A percentile compares a stretch with the other conserved stretches of the same genome.
These are phyloP conservation scores for Oconnorella tubifera DNA, from an alignment of 2,888 invertebrate genomes.

Conservation along the genomic window DNA sequence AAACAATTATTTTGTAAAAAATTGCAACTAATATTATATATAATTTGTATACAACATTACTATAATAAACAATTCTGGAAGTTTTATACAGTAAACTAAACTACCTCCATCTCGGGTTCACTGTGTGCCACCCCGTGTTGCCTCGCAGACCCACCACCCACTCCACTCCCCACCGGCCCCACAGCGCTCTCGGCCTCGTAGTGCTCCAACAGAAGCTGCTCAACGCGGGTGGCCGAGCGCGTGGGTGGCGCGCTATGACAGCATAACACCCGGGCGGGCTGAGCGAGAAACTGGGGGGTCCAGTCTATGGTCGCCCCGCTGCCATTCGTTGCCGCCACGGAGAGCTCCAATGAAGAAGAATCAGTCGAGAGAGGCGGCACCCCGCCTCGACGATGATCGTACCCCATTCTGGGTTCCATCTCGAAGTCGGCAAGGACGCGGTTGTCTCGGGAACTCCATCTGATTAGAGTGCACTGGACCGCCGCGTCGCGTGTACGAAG, in stretches of 20 bases:
- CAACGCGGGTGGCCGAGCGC: background rate
- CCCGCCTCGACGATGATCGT: background rate
- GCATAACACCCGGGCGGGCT: background rate
- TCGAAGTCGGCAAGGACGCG: background rate
- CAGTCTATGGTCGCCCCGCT: slow-evolving; percentile 4
- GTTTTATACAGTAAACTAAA: too few relatives aligned
- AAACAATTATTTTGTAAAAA: too few relatives aligned
- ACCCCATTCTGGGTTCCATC: background rate
- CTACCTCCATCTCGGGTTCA: slow-evolving; percentile 3
- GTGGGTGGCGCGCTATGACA: slow-evolving; percentile 5
- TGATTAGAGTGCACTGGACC: slow-evolving; percentile 7
- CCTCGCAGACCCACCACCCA: background rate
- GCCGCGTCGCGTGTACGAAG: background rate
- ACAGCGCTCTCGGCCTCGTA: too few relatives aligned
- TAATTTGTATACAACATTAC: too few relatives aligned
- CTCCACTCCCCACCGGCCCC: too few relatives aligned
- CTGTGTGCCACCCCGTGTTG: background rate
- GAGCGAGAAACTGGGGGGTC: background rate
- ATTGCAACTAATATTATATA: too few relatives aligned
- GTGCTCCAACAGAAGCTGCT: slow-evolving; percentile 3
- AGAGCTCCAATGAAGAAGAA: slow-evolving; percentile 1
- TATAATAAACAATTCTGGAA: too few relatives aligned
- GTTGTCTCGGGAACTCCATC: background rate
- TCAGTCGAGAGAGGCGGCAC: background rate
- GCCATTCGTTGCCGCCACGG: slow-evolving; percentile 3